Base-by-base conservation (phyloP, 2,797 vertebrate species). In the Pseudochirops cupreus region DNA sequence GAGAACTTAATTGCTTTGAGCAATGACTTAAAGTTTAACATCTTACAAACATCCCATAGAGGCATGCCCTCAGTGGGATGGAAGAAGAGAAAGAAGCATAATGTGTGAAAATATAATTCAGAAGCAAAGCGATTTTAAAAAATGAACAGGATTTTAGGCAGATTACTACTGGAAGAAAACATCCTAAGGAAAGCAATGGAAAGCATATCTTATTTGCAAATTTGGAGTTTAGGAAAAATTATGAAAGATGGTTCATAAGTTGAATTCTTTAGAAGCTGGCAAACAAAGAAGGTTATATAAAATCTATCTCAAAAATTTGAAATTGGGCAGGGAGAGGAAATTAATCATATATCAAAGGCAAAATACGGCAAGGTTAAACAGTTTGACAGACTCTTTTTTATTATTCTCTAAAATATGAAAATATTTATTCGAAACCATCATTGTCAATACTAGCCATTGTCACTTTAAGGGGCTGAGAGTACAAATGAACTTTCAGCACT, bases 1-100 rank as follows among this genome's bases (percentile, higher is more conserved):
- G n/a, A 97, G 93, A 95, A 91, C 92, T 26, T 56, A 96, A 94
- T 92, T 96, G 93, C 28, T 52, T 95, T 93, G 82, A 21, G 96
- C 95, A 93, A 93, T 92, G 53, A 93, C 93, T 96, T 96, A 93
- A 94, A 55, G 93, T 56, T 12, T 95, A 93, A 59, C 18, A 28
- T 62, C 5, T 18, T 92, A 94, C 53, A 94, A 18, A 28, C 82
- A 94, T 24, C 57, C 93, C 96, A 91, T n/a, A 92, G 50, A 93
- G 74, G 5, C 59, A 54, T 96, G 33, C 52, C 90, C 58, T 7
- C 39, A 18, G 53, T 92, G 91, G 4, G 6, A 21, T 33, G 29
- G 0, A n/a, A 92, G 33, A 59, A 91, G 46, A 39, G 28, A 90
- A 96, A 97, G n/a, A 91, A 93, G 54, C 58, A 93, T 56, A 82